Percentiles rank a stretch among this genome's conserved stretches.
Conservation (phyloP, 2,797 vertebrate genomes). For the Ptychobarbus kaznakovi region DNA sequence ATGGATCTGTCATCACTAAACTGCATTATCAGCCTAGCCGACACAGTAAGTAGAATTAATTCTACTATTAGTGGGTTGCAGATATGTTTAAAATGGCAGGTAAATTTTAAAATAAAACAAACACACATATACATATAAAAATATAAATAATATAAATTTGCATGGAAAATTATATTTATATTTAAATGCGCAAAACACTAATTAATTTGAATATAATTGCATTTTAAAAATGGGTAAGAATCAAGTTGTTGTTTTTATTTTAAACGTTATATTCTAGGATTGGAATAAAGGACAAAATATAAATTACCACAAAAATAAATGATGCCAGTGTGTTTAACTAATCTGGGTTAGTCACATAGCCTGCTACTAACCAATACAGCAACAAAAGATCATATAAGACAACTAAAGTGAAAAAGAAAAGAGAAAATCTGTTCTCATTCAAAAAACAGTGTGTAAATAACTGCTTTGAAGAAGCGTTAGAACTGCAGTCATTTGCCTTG, state of each 20-base stretch:
- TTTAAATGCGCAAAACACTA: neutral
- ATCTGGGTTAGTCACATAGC: neutral
- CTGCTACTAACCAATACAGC: no score
- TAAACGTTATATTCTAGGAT: neutral
- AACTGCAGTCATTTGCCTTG: neutral
- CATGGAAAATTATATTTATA: neutral
- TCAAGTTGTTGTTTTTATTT: neutral
- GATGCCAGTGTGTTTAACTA: neutral
- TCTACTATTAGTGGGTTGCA: neutral
- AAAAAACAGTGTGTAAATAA: no score
- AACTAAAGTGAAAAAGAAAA: no score
- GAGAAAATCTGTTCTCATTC: no score
- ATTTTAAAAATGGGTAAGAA: neutral
- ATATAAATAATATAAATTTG: no score
- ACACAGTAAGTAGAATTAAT: constrained; percentile 67
- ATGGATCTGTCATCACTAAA: constrained; percentile 29
- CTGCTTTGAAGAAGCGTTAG: no score
- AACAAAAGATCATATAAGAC: no score
- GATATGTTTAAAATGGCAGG: neutral
- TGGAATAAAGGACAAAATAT: neutral
- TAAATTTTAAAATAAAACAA: neutral
- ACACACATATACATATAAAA: neutral
- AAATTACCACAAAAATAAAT: neutral
- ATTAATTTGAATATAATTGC: neutral
- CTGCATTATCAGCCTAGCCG: rapidly evolving